Evolutionary conservation across 2,888 invertebrate species (phyloP).

Genomic region (Pterostichus niger): DNA sequence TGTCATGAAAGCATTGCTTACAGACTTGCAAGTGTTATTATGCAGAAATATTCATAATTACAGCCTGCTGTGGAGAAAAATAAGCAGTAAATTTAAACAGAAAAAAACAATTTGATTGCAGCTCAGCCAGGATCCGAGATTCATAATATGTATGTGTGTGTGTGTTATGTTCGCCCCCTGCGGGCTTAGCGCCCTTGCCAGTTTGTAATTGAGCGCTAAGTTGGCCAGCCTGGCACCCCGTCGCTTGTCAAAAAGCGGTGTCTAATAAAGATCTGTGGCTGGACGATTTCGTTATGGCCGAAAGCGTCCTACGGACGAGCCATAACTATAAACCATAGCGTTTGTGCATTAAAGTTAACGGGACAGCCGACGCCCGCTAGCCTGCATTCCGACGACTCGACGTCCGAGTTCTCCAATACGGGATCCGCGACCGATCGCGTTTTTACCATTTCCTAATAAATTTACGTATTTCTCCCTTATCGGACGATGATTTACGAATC

Average conservation of each 20-base stretch:
- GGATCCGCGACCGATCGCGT: conserved; percentile 42
- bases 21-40: not conserved
- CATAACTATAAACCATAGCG: conserved; percentile 65
- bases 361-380: conserved; percentile 25
- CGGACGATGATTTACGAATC: conserved; percentile 31
- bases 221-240: conserved; percentile 60
- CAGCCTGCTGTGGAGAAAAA: conserved; percentile 4
- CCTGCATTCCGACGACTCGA: not conserved
- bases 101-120: conserved; percentile 6
- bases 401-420: conserved; percentile 7
- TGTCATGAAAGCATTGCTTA: too few species aligned
- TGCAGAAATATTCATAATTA: conserved; percentile 38
- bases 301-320: conserved; percentile 60
- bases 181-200: conserved; percentile 20
- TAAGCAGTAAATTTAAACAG: conserved; percentile 3
- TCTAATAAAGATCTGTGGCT: conserved; percentile 64
- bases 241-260: conserved; percentile 66
- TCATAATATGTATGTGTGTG: not conserved
- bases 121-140: not conserved
- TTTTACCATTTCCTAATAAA: conserved; percentile 61
- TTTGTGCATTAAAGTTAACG: conserved; percentile 65
- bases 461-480: conserved; percentile 34
- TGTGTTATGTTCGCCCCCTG: conserved; percentile 21
- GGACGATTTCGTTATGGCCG: conserved; percentile 63
- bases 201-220: conserved; percentile 65